Evolutionary conservation across 2,888 invertebrate species (phyloP).

Genomic region (Habrosyne pyritoides): DNA sequence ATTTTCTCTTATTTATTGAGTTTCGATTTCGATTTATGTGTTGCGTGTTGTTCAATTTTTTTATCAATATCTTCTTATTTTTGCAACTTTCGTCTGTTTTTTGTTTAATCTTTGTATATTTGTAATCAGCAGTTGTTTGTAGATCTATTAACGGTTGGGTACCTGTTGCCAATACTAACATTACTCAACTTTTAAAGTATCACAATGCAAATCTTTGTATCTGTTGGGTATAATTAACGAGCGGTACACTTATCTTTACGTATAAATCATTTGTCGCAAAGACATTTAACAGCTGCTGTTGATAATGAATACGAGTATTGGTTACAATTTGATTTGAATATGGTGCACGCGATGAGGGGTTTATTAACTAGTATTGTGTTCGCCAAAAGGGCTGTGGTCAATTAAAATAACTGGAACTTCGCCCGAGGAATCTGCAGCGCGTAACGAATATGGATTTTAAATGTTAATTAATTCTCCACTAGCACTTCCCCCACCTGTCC

Average conservation of each 20-base stretch:
- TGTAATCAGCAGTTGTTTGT: not conserved
- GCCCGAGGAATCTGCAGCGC: slow-evolving; percentile 48
- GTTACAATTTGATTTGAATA: slow-evolving; percentile 69
- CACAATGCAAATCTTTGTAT: slow-evolving; percentile 41
- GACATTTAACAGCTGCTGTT: slow-evolving; percentile 54
- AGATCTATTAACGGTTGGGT: not conserved
- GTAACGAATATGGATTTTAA: slow-evolving; percentile 43
- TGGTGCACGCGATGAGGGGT: slow-evolving; percentile 20
- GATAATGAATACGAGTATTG: slow-evolving; percentile 60
- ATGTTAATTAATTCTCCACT: slow-evolving; percentile 52
- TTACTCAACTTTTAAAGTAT: slow-evolving; percentile 38
- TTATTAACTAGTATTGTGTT: slow-evolving; percentile 45
- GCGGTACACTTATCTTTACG: slow-evolving; percentile 50
- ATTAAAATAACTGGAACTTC: slow-evolving; percentile 61
- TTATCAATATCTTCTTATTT: slow-evolving; percentile 17
- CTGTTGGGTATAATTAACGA: slow-evolving; percentile 51
- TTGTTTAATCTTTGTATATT: not conserved
- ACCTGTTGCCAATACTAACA: not conserved
- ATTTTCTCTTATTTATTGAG: slow-evolving; percentile 44
- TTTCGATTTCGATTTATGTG: slow-evolving; percentile 37
- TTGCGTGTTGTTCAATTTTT: slow-evolving; percentile 21
- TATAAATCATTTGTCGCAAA: slow-evolving; percentile 60
- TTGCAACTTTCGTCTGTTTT: not conserved
- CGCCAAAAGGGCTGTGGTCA: slow-evolving; percentile 41
- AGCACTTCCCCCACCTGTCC: slow-evolving; percentile 34